Conservation (phyloP, 1,140 invertebrate genomes). For the Medauroidea extradentata region DNA sequence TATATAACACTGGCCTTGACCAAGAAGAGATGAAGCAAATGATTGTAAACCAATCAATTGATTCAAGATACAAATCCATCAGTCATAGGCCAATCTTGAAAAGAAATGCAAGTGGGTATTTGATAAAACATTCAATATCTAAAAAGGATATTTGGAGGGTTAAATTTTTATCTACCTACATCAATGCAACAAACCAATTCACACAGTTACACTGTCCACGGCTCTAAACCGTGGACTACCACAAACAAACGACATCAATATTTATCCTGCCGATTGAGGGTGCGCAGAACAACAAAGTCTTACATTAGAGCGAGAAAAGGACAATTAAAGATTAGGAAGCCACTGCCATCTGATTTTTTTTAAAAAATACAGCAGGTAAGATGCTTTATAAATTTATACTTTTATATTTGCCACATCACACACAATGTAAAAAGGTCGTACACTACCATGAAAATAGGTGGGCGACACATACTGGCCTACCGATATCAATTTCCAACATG, state of each 20-base stretch:
- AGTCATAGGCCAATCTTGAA: not conserved
- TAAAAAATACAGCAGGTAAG: constrained; percentile 2
- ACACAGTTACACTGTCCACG: constrained; percentile 4
- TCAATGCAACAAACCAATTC: constrained; percentile 11
- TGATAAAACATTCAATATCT: not conserved
- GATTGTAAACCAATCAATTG: not conserved
- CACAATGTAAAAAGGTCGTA: constrained; percentile 12
- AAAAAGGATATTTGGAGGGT: constrained; percentile 9
- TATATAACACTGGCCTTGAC: no score
- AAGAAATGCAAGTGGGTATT: not conserved
- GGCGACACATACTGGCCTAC: constrained; percentile 12
- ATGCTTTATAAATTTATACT: constrained; percentile 4
- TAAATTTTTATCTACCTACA: constrained; percentile 8
- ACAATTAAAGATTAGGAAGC: constrained; percentile 23
- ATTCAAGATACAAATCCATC: not conserved
- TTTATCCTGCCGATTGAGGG: constrained; percentile 6
- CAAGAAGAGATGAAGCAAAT: not conserved
- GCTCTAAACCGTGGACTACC: not conserved
- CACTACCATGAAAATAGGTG: constrained; percentile 9
- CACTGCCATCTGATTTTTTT: constrained; percentile 21
- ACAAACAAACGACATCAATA: constrained; percentile 7
- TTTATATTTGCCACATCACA: constrained; percentile 2
- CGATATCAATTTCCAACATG: not conserved
- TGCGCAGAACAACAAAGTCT: constrained; percentile 8
- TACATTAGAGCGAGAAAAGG: constrained; percentile 11